Evolutionary conservation across 2,888 invertebrate species (phyloP).

Genomic region (Dascillus cervinus): DNA sequence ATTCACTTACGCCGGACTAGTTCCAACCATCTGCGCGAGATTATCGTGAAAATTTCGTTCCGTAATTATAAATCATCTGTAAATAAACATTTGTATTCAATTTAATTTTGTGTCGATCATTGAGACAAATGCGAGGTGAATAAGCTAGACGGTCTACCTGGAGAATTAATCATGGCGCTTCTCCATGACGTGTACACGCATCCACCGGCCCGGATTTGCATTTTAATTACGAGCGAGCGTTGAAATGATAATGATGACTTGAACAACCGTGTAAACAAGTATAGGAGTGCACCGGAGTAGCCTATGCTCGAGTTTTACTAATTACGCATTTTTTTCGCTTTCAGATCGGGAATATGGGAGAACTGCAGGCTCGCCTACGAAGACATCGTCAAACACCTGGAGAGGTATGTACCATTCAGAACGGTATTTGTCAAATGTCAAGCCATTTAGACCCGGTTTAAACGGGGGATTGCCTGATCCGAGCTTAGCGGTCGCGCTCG

Average conservation of each 20-base stretch:
- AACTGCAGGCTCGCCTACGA: constrained; percentile 92
- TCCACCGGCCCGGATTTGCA: constrained; percentile 50
- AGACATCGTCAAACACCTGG: constrained; percentile 90
- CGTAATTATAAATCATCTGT: constrained; percentile 21
- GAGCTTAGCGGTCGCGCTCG: constrained; percentile 31
- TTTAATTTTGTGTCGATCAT: constrained; percentile 32
- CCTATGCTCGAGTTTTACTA: constrained; percentile 9
- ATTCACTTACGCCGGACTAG: constrained; percentile 21
- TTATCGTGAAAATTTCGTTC: not conserved
- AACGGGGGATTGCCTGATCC: constrained; percentile 28
- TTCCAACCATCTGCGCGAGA: not conserved
- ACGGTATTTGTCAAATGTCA: constrained; percentile 37
- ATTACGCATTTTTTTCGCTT: constrained; percentile 27
- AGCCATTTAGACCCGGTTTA: constrained; percentile 31
- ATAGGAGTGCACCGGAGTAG: constrained; percentile 20
- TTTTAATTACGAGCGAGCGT: constrained; percentile 54
- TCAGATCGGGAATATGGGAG: constrained; percentile 84
- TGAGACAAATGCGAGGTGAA: constrained; percentile 27
- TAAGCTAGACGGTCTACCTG: constrained; percentile 39
- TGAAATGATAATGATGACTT: constrained; percentile 54
- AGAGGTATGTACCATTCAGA: constrained; percentile 62
- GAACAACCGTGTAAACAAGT: constrained; percentile 43
- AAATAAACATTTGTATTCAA: constrained; percentile 33
- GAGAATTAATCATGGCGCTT: constrained; percentile 45
- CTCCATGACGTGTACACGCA: constrained; percentile 45